Percentiles rank a stretch among this genome's conserved stretches.
Conservation (phyloP, 2,797 vertebrate species). For the Remorina albescens region DNA sequence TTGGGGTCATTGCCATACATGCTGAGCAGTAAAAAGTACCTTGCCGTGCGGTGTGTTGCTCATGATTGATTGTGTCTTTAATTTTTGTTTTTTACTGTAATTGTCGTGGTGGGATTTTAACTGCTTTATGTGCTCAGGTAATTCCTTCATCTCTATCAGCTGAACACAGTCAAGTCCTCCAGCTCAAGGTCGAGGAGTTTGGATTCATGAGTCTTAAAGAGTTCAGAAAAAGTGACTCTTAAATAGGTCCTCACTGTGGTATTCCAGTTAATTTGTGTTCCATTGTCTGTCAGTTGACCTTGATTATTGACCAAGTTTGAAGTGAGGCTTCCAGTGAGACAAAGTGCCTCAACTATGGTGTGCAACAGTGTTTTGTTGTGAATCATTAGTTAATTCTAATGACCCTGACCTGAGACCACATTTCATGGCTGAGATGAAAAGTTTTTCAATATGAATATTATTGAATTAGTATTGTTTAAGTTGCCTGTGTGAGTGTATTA, state of each 20-base stretch:
- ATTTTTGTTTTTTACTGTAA: constrained; percentile 45
- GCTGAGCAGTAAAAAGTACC: constrained; percentile 18
- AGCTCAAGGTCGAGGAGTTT: constrained; percentile 41
- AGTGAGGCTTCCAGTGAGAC: constrained; percentile 9
- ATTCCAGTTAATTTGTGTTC: constrained; percentile 15
- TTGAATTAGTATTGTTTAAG: neutral
- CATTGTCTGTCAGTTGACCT: constrained; percentile 22
- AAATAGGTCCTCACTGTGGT: constrained; percentile 13
- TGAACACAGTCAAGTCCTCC: constrained; percentile 8
- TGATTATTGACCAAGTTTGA: constrained; percentile 43
- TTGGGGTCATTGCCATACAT: constrained; percentile 48
- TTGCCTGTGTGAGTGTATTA: neutral
- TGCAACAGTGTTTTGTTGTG: neutral
- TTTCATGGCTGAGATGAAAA: constrained; percentile 2
- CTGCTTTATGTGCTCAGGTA: constrained; percentile 38
- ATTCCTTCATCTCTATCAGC: constrained; percentile 37
- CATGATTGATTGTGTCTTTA: constrained; percentile 33
- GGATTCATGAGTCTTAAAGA: constrained; percentile 48
- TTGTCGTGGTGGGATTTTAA: too few relatives aligned
- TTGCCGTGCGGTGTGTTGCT: neutral
- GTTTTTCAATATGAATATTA: constrained; percentile 6
- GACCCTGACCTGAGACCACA: constrained; percentile 8
- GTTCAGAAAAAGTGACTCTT: constrained; percentile 19
- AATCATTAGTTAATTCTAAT: constrained; percentile 30
- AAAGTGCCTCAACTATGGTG: constrained; percentile 6